A percentile compares a stretch with the other conserved stretches of the same genome.
Conservation (phyloP, 1,140 invertebrate genomes). For the Dryas iulia region DNA sequence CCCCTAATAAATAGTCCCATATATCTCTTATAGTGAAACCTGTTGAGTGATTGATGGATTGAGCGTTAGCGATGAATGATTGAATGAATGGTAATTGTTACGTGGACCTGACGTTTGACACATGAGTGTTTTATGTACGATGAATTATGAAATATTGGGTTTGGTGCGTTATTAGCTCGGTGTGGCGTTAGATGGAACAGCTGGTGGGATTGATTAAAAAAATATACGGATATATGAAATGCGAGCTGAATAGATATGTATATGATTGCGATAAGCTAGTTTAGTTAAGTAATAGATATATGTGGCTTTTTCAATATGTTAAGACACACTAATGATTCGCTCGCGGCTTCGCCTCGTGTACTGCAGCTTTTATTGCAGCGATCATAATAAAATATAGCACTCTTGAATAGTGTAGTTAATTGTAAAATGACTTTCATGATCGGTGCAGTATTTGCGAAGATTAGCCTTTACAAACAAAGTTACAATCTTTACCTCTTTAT, state of each 20-base stretch:
- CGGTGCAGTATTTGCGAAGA: no score
- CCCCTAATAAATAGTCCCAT: constrained; percentile 72
- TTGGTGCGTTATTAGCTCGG: background rate
- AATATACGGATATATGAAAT: background rate
- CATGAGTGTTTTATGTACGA: background rate
- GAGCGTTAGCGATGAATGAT: constrained; percentile 30
- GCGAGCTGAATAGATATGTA: background rate
- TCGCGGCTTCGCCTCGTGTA: no score
- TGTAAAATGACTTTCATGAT: no score
- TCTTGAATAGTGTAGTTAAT: no score
- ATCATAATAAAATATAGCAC: no score
- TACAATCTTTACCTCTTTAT: no score
- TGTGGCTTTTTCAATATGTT: no score
- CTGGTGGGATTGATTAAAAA: background rate
- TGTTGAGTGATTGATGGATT: constrained; percentile 52
- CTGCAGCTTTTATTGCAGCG: no score
- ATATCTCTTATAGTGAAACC: constrained; percentile 72
- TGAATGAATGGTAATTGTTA: constrained; percentile 14
- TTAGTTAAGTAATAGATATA: no score
- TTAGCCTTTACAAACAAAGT: no score
- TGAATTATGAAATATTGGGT: background rate
- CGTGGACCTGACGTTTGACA: background rate
- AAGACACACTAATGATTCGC: no score
- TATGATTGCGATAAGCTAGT: no score
- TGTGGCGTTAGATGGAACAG: background rate